Conservation (phyloP, 2,888 invertebrate genomes). For the Aphrophora alni region DNA sequence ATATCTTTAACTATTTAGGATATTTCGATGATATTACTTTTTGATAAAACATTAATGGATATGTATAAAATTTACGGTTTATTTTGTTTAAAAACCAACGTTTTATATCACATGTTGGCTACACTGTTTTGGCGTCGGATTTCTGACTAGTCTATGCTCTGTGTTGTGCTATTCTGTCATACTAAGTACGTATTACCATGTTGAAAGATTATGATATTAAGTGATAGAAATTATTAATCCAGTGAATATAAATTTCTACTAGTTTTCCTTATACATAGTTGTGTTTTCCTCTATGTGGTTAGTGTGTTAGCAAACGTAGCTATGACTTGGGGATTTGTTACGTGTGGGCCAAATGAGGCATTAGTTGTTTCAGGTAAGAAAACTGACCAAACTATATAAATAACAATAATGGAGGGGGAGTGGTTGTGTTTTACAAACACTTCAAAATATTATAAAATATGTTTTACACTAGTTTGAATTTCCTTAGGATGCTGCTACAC, state of each 20-base stretch:
- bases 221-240: neutral
- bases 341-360: conserved; percentile 94
- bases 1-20: too few species aligned
- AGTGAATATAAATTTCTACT: neutral
- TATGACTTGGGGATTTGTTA: conserved; percentile 90
- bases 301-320: neutral
- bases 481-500: conserved; percentile 91
- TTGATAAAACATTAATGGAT: too few species aligned
- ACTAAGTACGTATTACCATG: neutral
- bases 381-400: neutral
- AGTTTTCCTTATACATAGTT: neutral
- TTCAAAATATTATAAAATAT: neutral
- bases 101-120: neutral
- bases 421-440: too few species aligned
- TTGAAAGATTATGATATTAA: neutral
- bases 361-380: conserved; percentile 88
- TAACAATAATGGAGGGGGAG: neutral
- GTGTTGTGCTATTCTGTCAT: neutral
- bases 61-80: too few species aligned
- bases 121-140: neutral
- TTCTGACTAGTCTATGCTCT: too few species aligned
- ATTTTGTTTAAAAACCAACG: neutral
- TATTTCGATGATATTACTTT: too few species aligned
- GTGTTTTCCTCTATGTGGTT: neutral
- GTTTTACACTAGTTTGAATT: conserved; percentile 34